These are phyloP conservation scores for Etheostoma cragini DNA, from an alignment of 2,113 vertebrate species.

Conservation along the genomic window DNA sequence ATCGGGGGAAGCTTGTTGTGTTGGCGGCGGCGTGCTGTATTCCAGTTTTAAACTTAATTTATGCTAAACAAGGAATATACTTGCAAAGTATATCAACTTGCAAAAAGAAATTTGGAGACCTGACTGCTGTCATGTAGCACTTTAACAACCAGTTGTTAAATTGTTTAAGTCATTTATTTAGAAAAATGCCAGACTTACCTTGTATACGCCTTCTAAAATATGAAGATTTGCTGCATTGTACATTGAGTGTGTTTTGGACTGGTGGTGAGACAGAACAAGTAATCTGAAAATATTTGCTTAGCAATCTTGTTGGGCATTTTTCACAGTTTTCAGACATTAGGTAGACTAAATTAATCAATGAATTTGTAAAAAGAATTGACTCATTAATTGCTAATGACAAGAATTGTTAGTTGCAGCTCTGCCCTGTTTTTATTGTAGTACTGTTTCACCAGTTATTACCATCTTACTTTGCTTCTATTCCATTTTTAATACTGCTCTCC, in stretches of 20 bases:
- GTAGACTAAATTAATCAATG: not conserved
- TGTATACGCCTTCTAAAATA: not conserved
- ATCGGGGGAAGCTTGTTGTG: constrained; percentile 5
- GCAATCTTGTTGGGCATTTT: not conserved
- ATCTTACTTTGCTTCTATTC: constrained; percentile 7
- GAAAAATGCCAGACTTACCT: not conserved
- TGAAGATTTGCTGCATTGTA: not conserved
- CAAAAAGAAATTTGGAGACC: not conserved
- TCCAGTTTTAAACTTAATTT: not conserved
- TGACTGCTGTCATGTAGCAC: not conserved
- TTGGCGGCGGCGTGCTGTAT: not conserved
- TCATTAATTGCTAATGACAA: not conserved
- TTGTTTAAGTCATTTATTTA: not conserved
- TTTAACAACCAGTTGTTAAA: not conserved
- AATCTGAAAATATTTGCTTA: not conserved
- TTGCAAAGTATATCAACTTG: not conserved
- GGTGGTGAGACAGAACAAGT: not conserved
- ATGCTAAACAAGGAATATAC: not conserved
- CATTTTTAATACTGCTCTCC: constrained; percentile 8
- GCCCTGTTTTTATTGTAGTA: not conserved
- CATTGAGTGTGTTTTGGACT: not conserved
- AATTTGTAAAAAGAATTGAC: not conserved
- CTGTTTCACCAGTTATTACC: not conserved
- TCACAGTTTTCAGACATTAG: not conserved
- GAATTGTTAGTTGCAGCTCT: not conserved